Evolutionary conservation across 2,113 vertebrate species (phyloP).

Genomic region (Megaleporinus macrocephalus): DNA sequence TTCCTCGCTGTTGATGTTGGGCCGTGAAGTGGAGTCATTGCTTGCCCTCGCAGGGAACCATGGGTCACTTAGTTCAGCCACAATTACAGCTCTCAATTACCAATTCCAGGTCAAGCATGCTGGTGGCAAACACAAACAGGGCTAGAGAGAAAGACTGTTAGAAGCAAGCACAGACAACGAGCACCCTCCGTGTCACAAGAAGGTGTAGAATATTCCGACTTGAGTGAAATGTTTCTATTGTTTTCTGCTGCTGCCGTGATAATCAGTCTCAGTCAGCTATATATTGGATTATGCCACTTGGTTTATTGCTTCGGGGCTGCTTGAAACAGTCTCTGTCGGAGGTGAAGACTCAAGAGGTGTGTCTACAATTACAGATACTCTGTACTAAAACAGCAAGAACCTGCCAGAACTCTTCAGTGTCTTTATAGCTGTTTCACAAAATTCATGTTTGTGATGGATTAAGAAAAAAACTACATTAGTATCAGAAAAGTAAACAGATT

Average conservation of each 20-base stretch:
- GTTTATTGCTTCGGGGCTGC: neutral
- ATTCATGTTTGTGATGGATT: no score
- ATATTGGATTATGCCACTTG: neutral
- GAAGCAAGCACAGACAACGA: neutral
- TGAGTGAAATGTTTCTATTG: neutral
- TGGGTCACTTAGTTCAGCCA: neutral
- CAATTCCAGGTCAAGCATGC: neutral
- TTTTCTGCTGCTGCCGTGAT: neutral
- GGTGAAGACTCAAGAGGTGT: neutral
- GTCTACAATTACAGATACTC: neutral
- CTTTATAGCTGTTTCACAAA: no score
- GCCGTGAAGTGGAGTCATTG: neutral
- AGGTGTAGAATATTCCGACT: neutral
- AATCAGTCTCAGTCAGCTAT: neutral
- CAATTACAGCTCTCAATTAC: slow-evolving; percentile 2
- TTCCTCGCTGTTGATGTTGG: neutral
- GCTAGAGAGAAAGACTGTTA: no score
- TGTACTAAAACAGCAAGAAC: no score
- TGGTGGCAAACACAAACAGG: neutral
- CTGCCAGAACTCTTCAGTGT: no score
- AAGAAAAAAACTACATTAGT: no score
- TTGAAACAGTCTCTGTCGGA: neutral
- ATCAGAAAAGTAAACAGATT: no score
- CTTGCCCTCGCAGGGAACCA: neutral
- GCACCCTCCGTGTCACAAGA: neutral